Percentiles rank a stretch among this genome's conserved stretches.
Conservation (phyloP, 2,888 invertebrate genomes). For the Perizoma affinitatum region DNA sequence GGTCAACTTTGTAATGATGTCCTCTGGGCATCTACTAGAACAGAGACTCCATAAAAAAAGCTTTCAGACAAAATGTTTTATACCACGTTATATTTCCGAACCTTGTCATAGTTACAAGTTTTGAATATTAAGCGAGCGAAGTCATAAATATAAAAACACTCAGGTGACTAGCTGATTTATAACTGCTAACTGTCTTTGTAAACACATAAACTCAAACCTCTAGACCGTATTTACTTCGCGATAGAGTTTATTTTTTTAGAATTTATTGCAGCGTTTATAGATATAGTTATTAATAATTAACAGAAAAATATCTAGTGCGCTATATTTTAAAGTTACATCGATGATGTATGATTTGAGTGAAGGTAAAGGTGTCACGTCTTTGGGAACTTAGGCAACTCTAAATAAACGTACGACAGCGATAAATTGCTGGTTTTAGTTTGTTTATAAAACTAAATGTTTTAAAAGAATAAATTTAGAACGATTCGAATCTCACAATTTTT, state of each 20-base stretch:
- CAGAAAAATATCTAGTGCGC: background rate
- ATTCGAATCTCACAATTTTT: slow-evolving; percentile 32
- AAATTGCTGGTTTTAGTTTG: slow-evolving; percentile 49
- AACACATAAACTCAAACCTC: slow-evolving; percentile 1
- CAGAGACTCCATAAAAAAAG: slow-evolving; percentile 39
- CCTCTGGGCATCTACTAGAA: slow-evolving; percentile 25
- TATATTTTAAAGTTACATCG: slow-evolving; percentile 43
- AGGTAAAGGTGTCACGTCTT: slow-evolving; percentile 46
- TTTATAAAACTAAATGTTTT: slow-evolving; percentile 40
- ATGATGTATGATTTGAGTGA: slow-evolving; percentile 56
- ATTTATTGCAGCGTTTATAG: slow-evolving; percentile 2
- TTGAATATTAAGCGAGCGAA: slow-evolving; percentile 26
- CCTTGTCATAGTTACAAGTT: slow-evolving; percentile 28
- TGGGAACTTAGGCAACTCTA: slow-evolving; percentile 44
- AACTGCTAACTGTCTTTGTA: slow-evolving; percentile 44
- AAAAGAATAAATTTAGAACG: slow-evolving; percentile 33
- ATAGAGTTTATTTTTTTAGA: slow-evolving; percentile 20
- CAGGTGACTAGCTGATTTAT: slow-evolving; percentile 70
- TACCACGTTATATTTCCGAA: slow-evolving; percentile 28
- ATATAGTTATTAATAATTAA: slow-evolving; percentile 22
- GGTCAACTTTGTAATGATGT: slow-evolving; percentile 27
- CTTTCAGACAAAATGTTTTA: slow-evolving; percentile 35
- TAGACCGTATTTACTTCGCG: slow-evolving; percentile 4
- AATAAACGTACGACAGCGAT: slow-evolving; percentile 49
- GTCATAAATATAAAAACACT: slow-evolving; percentile 59